A percentile compares a stretch with the other conserved stretches of the same genome.
phyloP scores from a whole-genome alignment of 2,888 invertebrate species.

The Ischnura elegans region DNA sequence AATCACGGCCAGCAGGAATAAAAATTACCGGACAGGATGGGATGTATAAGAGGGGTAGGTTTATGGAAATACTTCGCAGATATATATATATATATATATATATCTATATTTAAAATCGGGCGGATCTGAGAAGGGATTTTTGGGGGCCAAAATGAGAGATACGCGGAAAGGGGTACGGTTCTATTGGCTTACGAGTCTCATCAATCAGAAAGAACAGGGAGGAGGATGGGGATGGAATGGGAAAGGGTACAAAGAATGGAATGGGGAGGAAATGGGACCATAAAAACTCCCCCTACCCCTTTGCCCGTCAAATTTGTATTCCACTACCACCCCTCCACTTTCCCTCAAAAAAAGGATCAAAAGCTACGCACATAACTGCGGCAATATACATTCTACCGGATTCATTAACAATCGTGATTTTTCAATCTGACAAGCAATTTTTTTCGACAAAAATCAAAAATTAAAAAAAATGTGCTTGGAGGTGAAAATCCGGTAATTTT shows the following conservation, averaged over 20 bases:
- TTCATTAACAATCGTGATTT: neutral
- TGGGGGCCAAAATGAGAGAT: neutral
- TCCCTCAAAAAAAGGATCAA: neutral
- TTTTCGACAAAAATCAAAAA: neutral
- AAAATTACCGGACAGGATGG: neutral
- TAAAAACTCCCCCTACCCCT: neutral
- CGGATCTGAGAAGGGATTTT: neutral
- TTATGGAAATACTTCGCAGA: slow-evolving; percentile 29
- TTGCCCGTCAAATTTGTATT: neutral
- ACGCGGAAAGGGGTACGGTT: neutral
- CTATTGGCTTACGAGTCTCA: slow-evolving; percentile 50
- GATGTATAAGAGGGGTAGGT: neutral
- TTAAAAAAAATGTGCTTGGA: neutral
- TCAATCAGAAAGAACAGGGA: slow-evolving; percentile 51
- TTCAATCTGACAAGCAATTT: neutral
- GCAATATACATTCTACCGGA: neutral
- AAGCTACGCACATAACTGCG: neutral
- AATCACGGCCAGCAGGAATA: neutral
- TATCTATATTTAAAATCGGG: slow-evolving; percentile 54
- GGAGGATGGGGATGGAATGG: neutral
- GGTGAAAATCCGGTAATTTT: neutral
- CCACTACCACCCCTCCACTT: neutral
- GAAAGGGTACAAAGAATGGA: neutral
- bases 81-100: too few relatives aligned
- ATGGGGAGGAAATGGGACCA: neutral